These are phyloP conservation scores for Galleria mellonella DNA, from an alignment of 1,140 invertebrate genomes.

Conservation along the genomic window DNA sequence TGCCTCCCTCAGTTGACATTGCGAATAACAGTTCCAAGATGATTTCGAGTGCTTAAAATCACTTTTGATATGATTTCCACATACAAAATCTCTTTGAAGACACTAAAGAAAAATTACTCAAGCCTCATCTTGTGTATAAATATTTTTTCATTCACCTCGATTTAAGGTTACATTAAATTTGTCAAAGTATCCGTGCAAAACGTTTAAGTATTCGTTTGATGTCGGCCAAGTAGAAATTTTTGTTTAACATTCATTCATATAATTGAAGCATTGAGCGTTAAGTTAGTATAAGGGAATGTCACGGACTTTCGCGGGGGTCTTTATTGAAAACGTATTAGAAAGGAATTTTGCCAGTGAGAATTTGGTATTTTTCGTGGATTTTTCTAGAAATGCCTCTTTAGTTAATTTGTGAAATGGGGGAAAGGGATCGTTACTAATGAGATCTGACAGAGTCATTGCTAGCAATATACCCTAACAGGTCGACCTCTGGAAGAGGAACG, in stretches of 20 bases:
- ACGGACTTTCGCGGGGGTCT: neutral
- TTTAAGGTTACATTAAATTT: constrained; percentile 28
- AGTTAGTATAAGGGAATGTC: neutral
- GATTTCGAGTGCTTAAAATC: neutral
- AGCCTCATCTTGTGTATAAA: constrained; percentile 15
- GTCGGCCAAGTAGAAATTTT: constrained; percentile 2
- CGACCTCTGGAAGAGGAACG: too few species aligned
- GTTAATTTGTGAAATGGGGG: too few species aligned
- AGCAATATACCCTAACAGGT: too few species aligned
- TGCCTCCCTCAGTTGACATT: neutral
- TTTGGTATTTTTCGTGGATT: too few species aligned
- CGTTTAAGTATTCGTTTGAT: constrained; percentile 23
- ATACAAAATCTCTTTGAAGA: constrained; percentile 14
- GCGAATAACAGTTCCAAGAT: too few species aligned
- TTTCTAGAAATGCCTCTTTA: too few species aligned
- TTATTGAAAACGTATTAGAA: neutral
- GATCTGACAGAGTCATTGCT: too few species aligned
- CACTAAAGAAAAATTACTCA: constrained; percentile 20
- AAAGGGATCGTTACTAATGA: too few species aligned
- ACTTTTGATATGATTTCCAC: constrained; percentile 15
- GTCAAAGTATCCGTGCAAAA: constrained; percentile 26
- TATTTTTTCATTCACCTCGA: constrained; percentile 9
- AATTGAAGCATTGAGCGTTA: too few species aligned
- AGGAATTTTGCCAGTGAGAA: neutral
- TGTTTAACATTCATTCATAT: neutral